phyloP scores from a whole-genome alignment of 2,797 vertebrate genomes.

The Garrulus glandarius region DNA sequence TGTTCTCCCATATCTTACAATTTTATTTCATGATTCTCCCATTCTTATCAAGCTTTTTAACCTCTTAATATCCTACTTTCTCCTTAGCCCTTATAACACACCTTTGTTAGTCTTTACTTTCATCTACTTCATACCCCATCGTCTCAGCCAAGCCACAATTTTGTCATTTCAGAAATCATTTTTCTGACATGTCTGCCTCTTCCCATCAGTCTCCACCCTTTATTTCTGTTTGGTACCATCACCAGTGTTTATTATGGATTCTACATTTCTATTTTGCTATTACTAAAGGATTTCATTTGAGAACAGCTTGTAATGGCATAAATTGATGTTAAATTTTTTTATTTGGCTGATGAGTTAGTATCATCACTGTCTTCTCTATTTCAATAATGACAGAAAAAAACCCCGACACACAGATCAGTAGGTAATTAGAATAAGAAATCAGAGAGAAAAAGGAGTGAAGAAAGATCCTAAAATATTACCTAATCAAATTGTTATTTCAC shows the following conservation, averaged over 20 bases:
- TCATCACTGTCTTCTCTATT: neutral
- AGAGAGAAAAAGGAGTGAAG: neutral
- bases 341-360: neutral
- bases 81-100: neutral
- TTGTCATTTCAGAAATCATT: neutral
- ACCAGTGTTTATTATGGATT: neutral
- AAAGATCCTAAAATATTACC: neutral
- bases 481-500: neutral
- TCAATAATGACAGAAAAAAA: neutral
- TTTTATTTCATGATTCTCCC: neutral
- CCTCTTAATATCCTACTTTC: neutral
- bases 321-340: fast-evolving
- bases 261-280: neutral
- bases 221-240: neutral
- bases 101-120: neutral
- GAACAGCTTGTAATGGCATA: neutral
- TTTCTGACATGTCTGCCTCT: neutral
- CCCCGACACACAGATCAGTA: fast-evolving
- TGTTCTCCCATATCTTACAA: neutral
- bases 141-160: neutral
- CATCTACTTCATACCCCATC: neutral
- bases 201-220: neutral
- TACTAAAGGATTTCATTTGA: neutral
- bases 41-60: neutral
- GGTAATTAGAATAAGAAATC: neutral